A percentile compares a stretch with the other conserved stretches of the same genome.
Conservation (phyloP, 1,140 invertebrate species). For the Aricia agestis region DNA sequence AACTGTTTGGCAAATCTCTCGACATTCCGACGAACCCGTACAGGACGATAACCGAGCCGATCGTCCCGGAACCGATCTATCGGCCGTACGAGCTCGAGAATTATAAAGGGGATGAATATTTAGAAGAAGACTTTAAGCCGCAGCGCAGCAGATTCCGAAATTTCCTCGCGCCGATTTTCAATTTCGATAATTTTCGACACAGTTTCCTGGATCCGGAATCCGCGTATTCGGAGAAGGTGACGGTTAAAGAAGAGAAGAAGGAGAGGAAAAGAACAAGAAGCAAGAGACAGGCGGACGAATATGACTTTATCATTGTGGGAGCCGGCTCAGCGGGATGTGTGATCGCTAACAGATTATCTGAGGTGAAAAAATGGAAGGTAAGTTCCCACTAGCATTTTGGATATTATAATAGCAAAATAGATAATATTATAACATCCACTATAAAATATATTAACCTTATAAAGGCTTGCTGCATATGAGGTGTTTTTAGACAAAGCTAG, state of each 20-base stretch:
- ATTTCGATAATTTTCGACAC: conserved; percentile 36
- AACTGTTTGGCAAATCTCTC: conserved; percentile 76
- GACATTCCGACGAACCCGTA: conserved; percentile 31
- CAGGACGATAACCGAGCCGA: background rate
- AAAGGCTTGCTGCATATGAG: too few species aligned
- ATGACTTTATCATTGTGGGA: conserved; percentile 65
- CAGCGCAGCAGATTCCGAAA: background rate
- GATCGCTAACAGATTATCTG: conserved; percentile 57
- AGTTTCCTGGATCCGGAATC: conserved; percentile 35
- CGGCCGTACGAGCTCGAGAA: background rate
- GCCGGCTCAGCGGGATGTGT: conserved; percentile 65
- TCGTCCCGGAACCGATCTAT: conserved; percentile 14
- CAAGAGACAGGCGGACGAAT: conserved; percentile 39
- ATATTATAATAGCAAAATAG: too few species aligned
- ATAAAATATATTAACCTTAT: too few species aligned
- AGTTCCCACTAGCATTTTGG: conserved; percentile 9
- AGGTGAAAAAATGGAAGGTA: conserved; percentile 69
- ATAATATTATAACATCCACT: too few species aligned
- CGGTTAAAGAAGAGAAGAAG: conserved; percentile 27
- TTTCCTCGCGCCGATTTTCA: conserved; percentile 27
- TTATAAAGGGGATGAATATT: background rate
- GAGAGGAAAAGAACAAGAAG: conserved; percentile 26
- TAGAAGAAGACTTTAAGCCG: conserved; percentile 13
- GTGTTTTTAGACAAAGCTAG: too few species aligned
- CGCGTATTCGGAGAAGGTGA: conserved; percentile 40